Evolutionary conservation across 1,140 invertebrate species (phyloP), one percentile per base, ranked within the genome.

Genomic region (Oedothorax gibbosus): DNA sequence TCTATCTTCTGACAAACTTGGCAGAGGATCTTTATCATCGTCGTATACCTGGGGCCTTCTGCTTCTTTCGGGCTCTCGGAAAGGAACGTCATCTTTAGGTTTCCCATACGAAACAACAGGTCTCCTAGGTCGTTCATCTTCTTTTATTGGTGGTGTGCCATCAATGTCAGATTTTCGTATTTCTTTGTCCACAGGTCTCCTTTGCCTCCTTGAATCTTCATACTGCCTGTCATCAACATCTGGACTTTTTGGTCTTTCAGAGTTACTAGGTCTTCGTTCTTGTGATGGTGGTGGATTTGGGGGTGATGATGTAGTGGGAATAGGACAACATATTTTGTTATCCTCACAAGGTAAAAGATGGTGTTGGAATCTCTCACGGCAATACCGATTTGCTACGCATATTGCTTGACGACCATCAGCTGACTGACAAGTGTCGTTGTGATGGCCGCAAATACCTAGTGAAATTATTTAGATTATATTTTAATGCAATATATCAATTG

Each of bases 331-430:
- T 54, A 35, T 53, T 9, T 49, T 69, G 15, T 68, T 66, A 54
- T 66, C 54, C 4, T 51, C 83, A 21, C 83, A 77, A 6, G 73
- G 12, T n/a, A 62, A 10, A 12, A 85, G 18, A 6, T n/a, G 49
- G 8, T 78, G 64, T n/a, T 7, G 10, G 51, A 15, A 2, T 2
- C 54, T 75, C 18, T 85, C 65, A 2, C 83, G 64, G 20, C 83
- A 85, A 64, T 85, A 85, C 12, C 56, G 35, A n/a, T 62, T 71
- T 0, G 54, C 65, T 14, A 77, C 83, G 15, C 83, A 85, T 9
- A 78, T 11, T 21, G 73, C 83, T 8, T 69, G 64, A 9, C 83
- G 83, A 18, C 83, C 83, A 64, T 85, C 83, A 8, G 53, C n/a
- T 11, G 73, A 62, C 8, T 12, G 7, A 14, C 83, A 85, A 18